A percentile compares a stretch with the other conserved stretches of the same genome.
Conservation (phyloP, 2,113 vertebrate genomes). For the Lucifuga dentata region DNA sequence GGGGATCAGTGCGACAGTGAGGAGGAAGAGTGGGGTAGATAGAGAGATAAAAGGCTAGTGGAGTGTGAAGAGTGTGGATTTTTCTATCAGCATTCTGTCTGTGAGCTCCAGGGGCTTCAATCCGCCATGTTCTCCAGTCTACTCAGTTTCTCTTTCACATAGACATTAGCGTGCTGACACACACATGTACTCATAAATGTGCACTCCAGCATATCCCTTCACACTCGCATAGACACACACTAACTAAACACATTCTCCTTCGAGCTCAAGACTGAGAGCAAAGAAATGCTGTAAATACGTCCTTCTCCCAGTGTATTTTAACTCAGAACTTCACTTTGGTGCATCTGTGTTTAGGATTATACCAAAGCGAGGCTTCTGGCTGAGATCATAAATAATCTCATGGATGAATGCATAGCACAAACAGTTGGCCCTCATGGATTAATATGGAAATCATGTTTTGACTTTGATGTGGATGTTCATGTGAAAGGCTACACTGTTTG, state of each 20-base stretch:
- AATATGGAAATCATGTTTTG: conserved; percentile 28
- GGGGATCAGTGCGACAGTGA: conserved; percentile 20
- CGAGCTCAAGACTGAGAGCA: not conserved
- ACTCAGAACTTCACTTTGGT: not conserved
- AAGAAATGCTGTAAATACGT: not conserved
- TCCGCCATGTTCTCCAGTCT: conserved; percentile 48
- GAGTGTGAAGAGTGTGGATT: conserved; percentile 70
- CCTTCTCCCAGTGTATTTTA: conserved; percentile 3
- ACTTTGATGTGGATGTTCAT: conserved; percentile 11
- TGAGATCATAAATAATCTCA: conserved; percentile 26
- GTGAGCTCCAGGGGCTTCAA: conserved; percentile 41
- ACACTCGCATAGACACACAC: conserved; percentile 1
- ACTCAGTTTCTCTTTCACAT: conserved; percentile 31
- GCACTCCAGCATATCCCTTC: not conserved
- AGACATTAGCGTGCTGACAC: conserved; percentile 12
- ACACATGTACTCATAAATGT: not conserved
- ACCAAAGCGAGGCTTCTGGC: conserved; percentile 6
- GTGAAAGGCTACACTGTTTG: conserved; percentile 10
- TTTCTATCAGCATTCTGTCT: conserved; percentile 72
- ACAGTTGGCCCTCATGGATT: conserved; percentile 7
- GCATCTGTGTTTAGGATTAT: conserved; percentile 13
- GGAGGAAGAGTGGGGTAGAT: conserved; percentile 35
- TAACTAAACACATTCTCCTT: not conserved
- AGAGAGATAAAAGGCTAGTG: conserved; percentile 53
- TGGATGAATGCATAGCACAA: conserved; percentile 7